Evolutionary conservation across 2,113 vertebrate species (phyloP).

Genomic region (Equus przewalskii): DNA sequence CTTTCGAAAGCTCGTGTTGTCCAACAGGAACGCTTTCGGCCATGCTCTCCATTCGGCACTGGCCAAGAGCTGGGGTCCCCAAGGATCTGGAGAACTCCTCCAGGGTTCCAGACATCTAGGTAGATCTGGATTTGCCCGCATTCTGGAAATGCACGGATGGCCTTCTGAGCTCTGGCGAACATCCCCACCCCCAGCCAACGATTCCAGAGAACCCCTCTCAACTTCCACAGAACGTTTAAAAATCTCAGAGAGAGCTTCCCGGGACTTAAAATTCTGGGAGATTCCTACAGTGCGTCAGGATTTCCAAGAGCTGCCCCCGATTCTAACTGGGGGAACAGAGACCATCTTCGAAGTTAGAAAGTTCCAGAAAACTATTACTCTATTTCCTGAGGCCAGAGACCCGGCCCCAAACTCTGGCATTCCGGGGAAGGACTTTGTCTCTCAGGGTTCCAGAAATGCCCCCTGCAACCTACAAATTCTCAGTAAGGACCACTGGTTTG

Average conservation of each 20-base stretch:
- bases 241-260: background rate
- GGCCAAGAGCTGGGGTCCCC: background rate
- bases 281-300: background rate
- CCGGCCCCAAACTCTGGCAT: background rate
- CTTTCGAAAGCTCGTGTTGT: background rate
- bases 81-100: background rate
- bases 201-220: background rate
- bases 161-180: background rate
- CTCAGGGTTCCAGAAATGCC: background rate
- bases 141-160: background rate
- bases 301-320: background rate
- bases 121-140: background rate
- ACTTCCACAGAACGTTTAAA: background rate
- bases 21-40: background rate
- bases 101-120: background rate
- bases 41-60: accelerated
- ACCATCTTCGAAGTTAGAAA: background rate
- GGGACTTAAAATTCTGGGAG: background rate
- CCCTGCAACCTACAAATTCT: background rate
- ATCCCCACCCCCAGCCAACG: background rate
- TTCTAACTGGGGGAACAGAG: background rate
- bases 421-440: background rate
- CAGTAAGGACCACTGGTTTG: background rate
- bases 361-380: background rate
- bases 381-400: background rate